Evolutionary conservation across 2,888 invertebrate species (phyloP), one percentile per base, ranked within the genome.

Genomic region (Euproctis similis): DNA sequence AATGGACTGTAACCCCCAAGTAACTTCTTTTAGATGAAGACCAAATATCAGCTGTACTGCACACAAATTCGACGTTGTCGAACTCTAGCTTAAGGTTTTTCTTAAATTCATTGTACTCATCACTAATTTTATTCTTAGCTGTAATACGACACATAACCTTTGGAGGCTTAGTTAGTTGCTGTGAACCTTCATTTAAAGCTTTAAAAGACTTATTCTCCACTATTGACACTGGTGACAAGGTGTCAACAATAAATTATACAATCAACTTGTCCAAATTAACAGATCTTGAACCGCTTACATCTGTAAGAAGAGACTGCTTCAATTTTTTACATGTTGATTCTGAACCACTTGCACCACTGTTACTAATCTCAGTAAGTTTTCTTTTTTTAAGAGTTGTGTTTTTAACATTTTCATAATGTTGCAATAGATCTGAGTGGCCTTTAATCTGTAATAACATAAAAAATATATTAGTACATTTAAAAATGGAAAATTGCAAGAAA

Each of bases 151-250:
- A 37, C 39, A 39, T 39, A 9, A 36, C 12, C 19, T 43, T 43
- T 17, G 39, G 36, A 22, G 42, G 39, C 22, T 24, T 8, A 9
- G 6, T 22, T 10, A 16, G 28, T 42, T 39, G 36, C 32, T 39
- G 39, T 32, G 34, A 25, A 28, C 36, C 33, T 30, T 20, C 31
- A 38, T 38, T 44, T 19, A 41, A 31, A 39, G 39, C 41, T 27
- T 21, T 43, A 34, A 43, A 40, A 25, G 36, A 34, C 20, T 36
- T 27, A 22, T 31, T 20, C 21, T 40, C 40, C 28, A 36, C 40
- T 30, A 38, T 43, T 26, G 40, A 40, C 31, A 43, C 24, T 28
- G 41, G 41, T 38, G 38, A 38, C 36, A 38, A 35, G 28, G 38
- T 42, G n/a, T 38, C 33, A 26, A 42, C 41, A 26, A 42, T 26